Evolutionary conservation across 2,888 invertebrate genomes (phyloP).

Genomic region (Crepidodera aurea): DNA sequence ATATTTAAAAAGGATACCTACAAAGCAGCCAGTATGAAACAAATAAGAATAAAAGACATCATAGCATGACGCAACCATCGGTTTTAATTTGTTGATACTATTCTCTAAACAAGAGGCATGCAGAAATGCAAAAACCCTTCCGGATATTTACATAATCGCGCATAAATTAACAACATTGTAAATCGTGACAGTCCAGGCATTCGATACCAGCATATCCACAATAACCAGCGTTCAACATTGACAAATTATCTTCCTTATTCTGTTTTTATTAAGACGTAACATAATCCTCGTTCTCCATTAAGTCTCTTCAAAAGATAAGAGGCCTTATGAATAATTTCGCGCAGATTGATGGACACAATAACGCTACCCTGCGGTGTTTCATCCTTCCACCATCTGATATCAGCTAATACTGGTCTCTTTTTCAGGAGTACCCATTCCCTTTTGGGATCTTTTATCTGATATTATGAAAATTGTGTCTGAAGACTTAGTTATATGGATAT

Average conservation of each 20-base stretch:
- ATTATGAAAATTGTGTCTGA: constrained; percentile 45
- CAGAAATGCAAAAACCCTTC: background rate
- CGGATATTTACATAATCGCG: constrained; percentile 15
- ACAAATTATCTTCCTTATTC: constrained; percentile 43
- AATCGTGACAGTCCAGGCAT: constrained; percentile 16
- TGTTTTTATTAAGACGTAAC: constrained; percentile 45
- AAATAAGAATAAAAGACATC: too few relatives aligned
- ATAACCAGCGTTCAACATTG: constrained; percentile 34
- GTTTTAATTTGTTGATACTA: background rate
- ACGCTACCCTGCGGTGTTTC: constrained; percentile 51
- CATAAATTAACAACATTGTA: constrained; percentile 28
- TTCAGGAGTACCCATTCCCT: constrained; percentile 48
- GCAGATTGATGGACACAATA: constrained; percentile 58
- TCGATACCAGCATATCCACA: constrained; percentile 10
- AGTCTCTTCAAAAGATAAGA: constrained; percentile 40
- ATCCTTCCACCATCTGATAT: constrained; percentile 55
- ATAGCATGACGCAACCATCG: background rate
- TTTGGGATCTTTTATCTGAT: constrained; percentile 44
- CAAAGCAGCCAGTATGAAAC: too few relatives aligned
- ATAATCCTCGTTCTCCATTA: constrained; percentile 40
- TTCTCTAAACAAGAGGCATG: background rate
- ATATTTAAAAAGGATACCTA: too few relatives aligned
- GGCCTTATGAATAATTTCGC: constrained; percentile 58
- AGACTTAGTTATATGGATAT: constrained; percentile 34
- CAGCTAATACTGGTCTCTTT: constrained; percentile 52